Evolutionary conservation across 2,888 invertebrate genomes (phyloP).

Genomic region (Mantis religiosa): DNA sequence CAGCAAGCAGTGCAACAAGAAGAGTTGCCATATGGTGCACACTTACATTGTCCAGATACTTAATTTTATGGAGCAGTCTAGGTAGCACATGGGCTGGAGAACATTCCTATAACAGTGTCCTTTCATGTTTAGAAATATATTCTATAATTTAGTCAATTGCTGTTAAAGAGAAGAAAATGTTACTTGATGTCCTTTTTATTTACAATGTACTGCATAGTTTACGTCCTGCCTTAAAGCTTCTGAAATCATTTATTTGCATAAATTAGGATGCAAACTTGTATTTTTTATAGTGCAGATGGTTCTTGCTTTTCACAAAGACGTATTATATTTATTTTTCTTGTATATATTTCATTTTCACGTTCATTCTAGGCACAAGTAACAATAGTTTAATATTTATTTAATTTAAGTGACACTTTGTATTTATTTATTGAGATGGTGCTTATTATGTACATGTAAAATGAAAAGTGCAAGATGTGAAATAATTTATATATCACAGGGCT

Average conservation of each 20-base stretch:
- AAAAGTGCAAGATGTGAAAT: neutral
- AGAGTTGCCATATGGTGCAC: neutral
- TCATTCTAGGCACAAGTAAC: neutral
- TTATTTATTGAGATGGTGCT: neutral
- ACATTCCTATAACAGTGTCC: neutral
- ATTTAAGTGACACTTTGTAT: neutral
- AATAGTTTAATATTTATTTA: neutral
- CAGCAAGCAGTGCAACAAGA: neutral
- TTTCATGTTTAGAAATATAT: neutral
- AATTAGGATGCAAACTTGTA: neutral
- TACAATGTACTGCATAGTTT: neutral
- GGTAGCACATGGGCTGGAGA: neutral
- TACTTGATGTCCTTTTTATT: neutral
- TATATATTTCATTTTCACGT: neutral
- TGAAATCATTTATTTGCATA: neutral
- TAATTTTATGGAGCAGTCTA: neutral
- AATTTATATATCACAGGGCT: slow-evolving; percentile 8
- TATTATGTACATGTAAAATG: neutral
- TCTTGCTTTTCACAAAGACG: neutral
- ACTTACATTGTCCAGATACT: neutral
- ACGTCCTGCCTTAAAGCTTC: neutral
- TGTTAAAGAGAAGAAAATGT: neutral
- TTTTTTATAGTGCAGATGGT: neutral
- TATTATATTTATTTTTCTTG: neutral
- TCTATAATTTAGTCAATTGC: neutral